phyloP scores from a whole-genome alignment of 2,797 vertebrate species.

The Lerista edwardsae region DNA sequence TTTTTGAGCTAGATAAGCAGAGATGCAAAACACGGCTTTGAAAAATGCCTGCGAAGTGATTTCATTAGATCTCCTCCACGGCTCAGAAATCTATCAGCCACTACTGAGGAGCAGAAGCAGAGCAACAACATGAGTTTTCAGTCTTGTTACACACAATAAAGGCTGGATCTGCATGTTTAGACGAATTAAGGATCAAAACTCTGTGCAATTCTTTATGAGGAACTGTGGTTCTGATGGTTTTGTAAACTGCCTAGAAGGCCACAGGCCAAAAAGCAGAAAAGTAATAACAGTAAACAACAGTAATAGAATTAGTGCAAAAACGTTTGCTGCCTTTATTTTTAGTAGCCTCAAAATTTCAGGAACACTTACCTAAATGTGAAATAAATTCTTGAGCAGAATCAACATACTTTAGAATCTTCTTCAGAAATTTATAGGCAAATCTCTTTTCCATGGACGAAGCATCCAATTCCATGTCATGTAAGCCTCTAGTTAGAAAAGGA shows the following conservation, averaged over 20 bases:
- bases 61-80: too few species aligned
- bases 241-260: rapidly evolving
- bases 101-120: slow-evolving; percentile 19
- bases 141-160: not conserved
- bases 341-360: slow-evolving; percentile 22
- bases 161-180: slow-evolving; percentile 30
- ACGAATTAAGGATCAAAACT: not conserved
- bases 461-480: slow-evolving; percentile 92
- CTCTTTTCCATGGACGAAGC: slow-evolving; percentile 97
- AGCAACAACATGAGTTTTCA: slow-evolving; percentile 5
- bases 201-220: not conserved
- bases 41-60: too few species aligned
- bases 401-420: slow-evolving; percentile 96
- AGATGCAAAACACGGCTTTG: too few species aligned
- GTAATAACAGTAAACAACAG: too few species aligned
- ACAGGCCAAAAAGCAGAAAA: too few species aligned
- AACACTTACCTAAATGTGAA: slow-evolving; percentile 88
- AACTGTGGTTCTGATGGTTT: not conserved
- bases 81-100: too few species aligned
- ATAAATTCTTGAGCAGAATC: slow-evolving; percentile 98
- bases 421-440: slow-evolving; percentile 96
- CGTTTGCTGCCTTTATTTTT: not conserved
- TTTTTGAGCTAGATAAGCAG: too few species aligned
- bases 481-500: slow-evolving; percentile 77
- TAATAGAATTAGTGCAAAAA: not conserved